These are phyloP conservation scores for Oncorhynchus kisutch DNA, from an alignment of 2,113 vertebrate species.

Conservation along the genomic window DNA sequence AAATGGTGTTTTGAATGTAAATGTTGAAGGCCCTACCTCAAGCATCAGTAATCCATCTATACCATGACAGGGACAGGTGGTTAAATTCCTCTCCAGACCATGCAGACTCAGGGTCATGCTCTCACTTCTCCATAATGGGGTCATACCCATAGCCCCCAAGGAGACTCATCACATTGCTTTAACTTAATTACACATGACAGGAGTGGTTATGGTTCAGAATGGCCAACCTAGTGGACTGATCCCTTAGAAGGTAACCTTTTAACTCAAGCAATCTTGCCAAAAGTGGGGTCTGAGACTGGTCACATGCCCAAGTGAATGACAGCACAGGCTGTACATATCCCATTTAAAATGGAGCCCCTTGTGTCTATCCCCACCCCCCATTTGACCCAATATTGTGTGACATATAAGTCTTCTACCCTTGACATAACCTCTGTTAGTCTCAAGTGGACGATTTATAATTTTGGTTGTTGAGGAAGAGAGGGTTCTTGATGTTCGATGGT, in stretches of 20 bases:
- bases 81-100: constrained; percentile 18
- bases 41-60: neutral
- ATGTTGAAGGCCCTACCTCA: neutral
- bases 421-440: neutral
- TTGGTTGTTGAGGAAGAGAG: constrained; percentile 11
- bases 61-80: constrained; percentile 11
- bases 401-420: neutral
- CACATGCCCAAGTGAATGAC: neutral
- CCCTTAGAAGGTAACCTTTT: constrained; percentile 35
- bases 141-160: constrained; percentile 15
- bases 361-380: too few species aligned
- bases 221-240: constrained; percentile 17
- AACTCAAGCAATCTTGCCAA: constrained; percentile 30
- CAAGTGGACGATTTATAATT: constrained; percentile 9
- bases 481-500: constrained; percentile 30
- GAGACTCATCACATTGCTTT: constrained; percentile 35
- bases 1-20: neutral
- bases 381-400: neutral
- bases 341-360: too few species aligned
- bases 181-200: constrained; percentile 40
- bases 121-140: constrained; percentile 31
- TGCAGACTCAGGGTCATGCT: constrained; percentile 34
- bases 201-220: constrained; percentile 25
- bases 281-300: neutral
- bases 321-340: neutral